These are phyloP conservation scores for Opisthograptis luteolata DNA, from an alignment of 2,888 invertebrate genomes.

Conservation along the genomic window DNA sequence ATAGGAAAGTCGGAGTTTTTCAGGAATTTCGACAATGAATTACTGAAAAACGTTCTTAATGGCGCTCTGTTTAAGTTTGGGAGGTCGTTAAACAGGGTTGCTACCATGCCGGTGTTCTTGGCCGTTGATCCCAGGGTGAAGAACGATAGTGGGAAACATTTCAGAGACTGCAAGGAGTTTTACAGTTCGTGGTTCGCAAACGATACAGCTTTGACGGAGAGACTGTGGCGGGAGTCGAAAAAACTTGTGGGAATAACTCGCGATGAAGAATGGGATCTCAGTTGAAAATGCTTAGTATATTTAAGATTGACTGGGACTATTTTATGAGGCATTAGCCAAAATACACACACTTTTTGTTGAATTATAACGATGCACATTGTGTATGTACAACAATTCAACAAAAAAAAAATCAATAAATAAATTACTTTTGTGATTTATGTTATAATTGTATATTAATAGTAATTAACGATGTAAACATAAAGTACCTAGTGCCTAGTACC, in stretches of 20 bases:
- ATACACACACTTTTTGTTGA: too few species aligned
- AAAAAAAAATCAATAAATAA: too few species aligned
- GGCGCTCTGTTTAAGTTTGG: conserved; percentile 50
- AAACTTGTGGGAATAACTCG: conserved; percentile 51
- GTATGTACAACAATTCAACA: too few species aligned
- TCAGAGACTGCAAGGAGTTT: conserved; percentile 62
- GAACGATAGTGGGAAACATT: conserved; percentile 62
- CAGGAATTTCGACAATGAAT: conserved; percentile 71
- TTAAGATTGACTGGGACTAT: too few species aligned
- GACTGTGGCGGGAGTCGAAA: conserved; percentile 62
- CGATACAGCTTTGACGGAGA: conserved; percentile 48
- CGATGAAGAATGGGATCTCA: conserved; percentile 63
- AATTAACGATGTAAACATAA: too few species aligned
- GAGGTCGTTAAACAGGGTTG: conserved; percentile 52
- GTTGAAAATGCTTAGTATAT: too few species aligned
- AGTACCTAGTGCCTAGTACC: too few species aligned
- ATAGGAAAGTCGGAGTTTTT: conserved; percentile 91
- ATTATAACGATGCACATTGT: too few species aligned
- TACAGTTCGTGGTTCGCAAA: conserved; percentile 72
- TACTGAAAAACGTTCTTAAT: conserved; percentile 47
- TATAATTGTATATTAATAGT: too few species aligned
- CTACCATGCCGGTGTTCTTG: conserved; percentile 62
- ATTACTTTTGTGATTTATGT: too few species aligned
- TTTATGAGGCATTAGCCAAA: too few species aligned
- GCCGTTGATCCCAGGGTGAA: conserved; percentile 56